Evolutionary conservation across 2,797 vertebrate species (phyloP).

Genomic region (Lycodopsis pacificus): DNA sequence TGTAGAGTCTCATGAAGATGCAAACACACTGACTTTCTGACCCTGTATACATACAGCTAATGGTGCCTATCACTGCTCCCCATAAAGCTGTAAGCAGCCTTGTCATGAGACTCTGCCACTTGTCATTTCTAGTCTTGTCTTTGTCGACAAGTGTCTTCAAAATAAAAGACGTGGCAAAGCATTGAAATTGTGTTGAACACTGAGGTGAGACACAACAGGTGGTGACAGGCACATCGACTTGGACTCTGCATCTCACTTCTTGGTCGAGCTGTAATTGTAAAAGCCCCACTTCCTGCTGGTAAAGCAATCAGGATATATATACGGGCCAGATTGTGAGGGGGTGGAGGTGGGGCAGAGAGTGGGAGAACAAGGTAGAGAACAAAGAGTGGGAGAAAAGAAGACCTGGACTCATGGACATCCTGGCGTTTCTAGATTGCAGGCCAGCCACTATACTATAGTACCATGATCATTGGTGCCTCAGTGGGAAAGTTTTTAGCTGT

Average conservation of each 20-base stretch:
- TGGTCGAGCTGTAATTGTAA: slow-evolving; percentile 46
- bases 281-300: slow-evolving; percentile 72
- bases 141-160: slow-evolving; percentile 10
- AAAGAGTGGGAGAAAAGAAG: slow-evolving; percentile 20
- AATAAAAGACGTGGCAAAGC: slow-evolving; percentile 15
- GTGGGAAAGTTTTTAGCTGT: not conserved
- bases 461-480: not conserved
- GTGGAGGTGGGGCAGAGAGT: slow-evolving; percentile 40
- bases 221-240: slow-evolving; percentile 57
- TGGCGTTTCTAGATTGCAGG: slow-evolving; percentile 15
- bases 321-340: slow-evolving; percentile 43
- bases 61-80: not conserved
- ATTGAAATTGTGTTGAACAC: slow-evolving; percentile 26
- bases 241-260: slow-evolving; percentile 46
- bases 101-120: not conserved
- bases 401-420: not conserved
- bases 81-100: not conserved
- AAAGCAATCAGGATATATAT: slow-evolving; percentile 69
- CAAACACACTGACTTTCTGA: not conserved
- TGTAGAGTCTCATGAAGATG: not conserved
- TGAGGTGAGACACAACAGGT: slow-evolving; percentile 57
- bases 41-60: not conserved
- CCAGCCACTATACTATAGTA: not conserved
- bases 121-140: not conserved
- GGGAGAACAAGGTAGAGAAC: slow-evolving; percentile 22